Conservation (phyloP, 2,113 vertebrate genomes). For the Chloropsis hardwickii region DNA sequence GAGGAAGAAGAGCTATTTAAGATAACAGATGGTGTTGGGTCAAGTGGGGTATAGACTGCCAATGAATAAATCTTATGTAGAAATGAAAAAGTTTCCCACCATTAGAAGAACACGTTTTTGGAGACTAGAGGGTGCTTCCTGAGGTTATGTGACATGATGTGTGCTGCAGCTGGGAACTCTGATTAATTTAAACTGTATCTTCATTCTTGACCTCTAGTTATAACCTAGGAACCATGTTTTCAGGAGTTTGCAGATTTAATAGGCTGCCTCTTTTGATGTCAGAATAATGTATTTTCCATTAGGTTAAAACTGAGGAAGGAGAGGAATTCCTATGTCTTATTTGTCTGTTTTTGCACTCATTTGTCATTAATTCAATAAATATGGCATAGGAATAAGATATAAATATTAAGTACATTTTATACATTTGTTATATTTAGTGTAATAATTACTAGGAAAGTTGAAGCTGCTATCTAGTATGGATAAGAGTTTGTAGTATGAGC, state of each 20-base stretch:
- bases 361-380: neutral
- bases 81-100: neutral
- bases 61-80: neutral
- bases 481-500: neutral
- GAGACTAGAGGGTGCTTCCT: neutral
- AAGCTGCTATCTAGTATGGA: neutral
- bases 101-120: neutral
- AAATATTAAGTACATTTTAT: neutral
- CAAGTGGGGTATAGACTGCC: neutral
- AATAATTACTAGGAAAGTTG: neutral
- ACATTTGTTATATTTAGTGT: neutral
- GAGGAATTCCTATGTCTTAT: neutral
- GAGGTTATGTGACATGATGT: neutral
- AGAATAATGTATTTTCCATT: neutral
- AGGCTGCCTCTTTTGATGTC: neutral
- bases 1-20: neutral
- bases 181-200: neutral
- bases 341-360: neutral
- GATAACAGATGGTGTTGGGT: neutral
- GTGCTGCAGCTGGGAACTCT: neutral
- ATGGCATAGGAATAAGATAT: neutral
- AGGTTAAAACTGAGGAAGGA: neutral
- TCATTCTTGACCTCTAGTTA: neutral
- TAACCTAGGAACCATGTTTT: neutral
- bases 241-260: neutral